Conservation (phyloP, 2,797 vertebrate genomes). For the Linurgus olivaceus region DNA sequence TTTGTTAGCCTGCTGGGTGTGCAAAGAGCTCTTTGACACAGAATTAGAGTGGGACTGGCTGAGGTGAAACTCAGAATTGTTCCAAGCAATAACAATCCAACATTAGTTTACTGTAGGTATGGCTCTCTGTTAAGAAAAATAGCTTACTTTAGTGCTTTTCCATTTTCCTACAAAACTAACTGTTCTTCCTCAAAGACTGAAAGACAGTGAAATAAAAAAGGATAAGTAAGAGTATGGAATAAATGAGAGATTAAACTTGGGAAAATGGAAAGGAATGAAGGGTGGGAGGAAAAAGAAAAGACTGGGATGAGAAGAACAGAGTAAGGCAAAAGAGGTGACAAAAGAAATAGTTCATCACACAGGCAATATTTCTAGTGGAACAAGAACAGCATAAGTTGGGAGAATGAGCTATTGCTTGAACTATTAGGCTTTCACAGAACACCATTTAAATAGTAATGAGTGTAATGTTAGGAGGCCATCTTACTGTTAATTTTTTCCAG, state of each 20-base stretch:
- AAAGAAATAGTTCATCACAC: background rate
- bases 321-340: background rate
- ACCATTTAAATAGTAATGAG: background rate
- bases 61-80: background rate
- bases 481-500: background rate
- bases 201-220: background rate
- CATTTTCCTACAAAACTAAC: background rate
- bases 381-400: background rate
- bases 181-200: background rate
- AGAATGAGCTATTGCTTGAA: background rate
- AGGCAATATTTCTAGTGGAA: background rate
- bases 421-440: background rate
- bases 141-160: background rate
- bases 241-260: background rate
- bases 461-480: background rate
- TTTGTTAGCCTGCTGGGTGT: background rate
- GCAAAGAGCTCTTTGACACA: background rate
- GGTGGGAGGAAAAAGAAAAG: background rate
- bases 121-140: background rate
- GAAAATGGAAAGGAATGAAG: background rate
- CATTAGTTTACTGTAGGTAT: background rate
- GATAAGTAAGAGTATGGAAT: background rate
- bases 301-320: background rate
- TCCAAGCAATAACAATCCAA: background rate
- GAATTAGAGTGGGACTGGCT: background rate